A percentile compares a stretch with the other conserved stretches of the same genome.
Evolutionary conservation across 2,797 vertebrate genomes (phyloP).

Genomic region (Luscinia megarhynchos): DNA sequence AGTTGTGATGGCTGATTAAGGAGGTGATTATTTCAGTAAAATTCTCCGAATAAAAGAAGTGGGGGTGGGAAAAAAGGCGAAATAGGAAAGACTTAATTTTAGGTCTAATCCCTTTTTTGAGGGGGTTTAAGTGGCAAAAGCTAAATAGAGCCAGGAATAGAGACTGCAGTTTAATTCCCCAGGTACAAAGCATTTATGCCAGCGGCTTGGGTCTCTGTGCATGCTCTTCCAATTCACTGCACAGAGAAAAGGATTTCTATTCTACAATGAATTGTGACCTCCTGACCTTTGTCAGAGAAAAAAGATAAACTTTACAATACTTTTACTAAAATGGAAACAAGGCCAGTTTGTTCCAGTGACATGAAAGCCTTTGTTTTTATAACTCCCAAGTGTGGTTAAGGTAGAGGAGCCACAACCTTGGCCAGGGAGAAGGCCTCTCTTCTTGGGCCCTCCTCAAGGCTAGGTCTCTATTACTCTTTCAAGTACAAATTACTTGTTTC

Average conservation of each 20-base stretch:
- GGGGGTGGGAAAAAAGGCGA: fast-evolving
- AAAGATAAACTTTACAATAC: background rate
- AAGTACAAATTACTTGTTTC: background rate
- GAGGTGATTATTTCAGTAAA: background rate
- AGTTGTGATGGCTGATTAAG: background rate
- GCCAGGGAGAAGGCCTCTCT: background rate
- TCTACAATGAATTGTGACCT: background rate
- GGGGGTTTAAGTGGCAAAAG: background rate
- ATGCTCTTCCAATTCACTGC: background rate
- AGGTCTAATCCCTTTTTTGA: background rate
- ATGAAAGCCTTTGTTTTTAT: background rate
- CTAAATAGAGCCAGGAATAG: background rate
- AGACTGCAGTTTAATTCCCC: background rate
- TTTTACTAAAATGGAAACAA: background rate
- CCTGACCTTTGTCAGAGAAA: background rate
- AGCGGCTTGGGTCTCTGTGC: background rate
- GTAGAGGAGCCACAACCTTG: background rate
- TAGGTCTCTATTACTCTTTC: background rate
- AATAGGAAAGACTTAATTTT: background rate
- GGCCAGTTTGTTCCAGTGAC: background rate
- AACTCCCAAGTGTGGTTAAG: background rate
- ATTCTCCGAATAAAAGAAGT: background rate
- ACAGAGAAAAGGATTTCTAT: background rate
- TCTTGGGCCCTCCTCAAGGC: background rate
- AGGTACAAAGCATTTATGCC: background rate